Evolutionary conservation across 2,888 invertebrate genomes (phyloP).

Genomic region (Machimus rusticus): DNA sequence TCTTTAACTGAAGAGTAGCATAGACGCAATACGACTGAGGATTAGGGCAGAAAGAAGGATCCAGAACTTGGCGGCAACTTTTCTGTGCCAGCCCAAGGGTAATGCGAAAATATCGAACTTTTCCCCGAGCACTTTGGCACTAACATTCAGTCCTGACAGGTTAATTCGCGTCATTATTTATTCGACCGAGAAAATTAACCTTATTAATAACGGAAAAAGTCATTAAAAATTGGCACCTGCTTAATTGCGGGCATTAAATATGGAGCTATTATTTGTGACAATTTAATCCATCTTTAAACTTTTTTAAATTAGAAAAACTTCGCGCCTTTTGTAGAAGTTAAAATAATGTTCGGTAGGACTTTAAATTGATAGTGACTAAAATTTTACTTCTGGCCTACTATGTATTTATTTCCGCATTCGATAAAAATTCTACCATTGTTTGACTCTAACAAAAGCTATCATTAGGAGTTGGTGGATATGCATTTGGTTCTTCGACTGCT

Average conservation of each 20-base stretch:
- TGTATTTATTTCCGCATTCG: no score
- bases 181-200: background rate
- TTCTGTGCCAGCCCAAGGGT: background rate
- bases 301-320: background rate
- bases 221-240: background rate
- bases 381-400: no score
- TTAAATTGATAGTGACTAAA: background rate
- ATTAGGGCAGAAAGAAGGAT: background rate
- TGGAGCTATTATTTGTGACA: background rate
- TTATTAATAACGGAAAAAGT: background rate
- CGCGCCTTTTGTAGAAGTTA: background rate
- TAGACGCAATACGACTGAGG: background rate
- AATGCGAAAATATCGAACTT: constrained; percentile 14
- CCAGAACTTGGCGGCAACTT: background rate
- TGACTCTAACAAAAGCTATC: no score
- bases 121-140: background rate
- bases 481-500: no score
- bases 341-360: background rate
- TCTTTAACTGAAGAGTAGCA: background rate
- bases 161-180: constrained; percentile 21
- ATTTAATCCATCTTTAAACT: background rate
- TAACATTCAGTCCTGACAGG: constrained; percentile 14
- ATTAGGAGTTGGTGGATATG: no score
- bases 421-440: no score
- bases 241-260: background rate